phyloP scores from a whole-genome alignment of 2,113 vertebrate species.

The Nothoprocta pentlandii region DNA sequence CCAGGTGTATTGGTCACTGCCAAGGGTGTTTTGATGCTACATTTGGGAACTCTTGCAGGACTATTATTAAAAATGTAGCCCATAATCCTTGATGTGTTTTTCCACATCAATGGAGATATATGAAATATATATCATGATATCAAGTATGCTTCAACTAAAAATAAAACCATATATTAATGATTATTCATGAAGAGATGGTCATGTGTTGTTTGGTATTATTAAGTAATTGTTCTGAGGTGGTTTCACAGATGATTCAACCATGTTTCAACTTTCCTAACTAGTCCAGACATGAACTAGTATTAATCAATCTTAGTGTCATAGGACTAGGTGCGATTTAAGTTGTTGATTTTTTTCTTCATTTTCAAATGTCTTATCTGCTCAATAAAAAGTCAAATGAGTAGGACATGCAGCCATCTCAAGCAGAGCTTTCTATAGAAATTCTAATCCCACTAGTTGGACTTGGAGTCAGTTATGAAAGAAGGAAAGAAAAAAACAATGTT shows the following conservation, averaged over 20 bases:
- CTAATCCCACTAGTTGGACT: neutral
- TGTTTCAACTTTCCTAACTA: neutral
- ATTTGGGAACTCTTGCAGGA: neutral
- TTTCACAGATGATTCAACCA: neutral
- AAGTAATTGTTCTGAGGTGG: neutral
- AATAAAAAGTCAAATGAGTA: neutral
- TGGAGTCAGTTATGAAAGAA: neutral
- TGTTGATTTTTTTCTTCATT: neutral
- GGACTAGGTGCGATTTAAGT: neutral
- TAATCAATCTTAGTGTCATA: neutral
- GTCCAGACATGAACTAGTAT: neutral
- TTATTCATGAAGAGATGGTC: neutral
- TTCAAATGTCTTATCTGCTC: neutral
- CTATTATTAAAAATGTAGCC: neutral
- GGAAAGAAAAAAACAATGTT: neutral
- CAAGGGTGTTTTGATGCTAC: neutral
- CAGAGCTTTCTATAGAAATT: no score
- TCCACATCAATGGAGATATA: neutral
- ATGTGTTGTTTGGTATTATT: neutral
- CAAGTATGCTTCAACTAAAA: neutral
- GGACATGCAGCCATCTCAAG: no score
- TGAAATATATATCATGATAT: neutral
- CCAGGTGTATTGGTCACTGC: neutral
- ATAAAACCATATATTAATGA: fast-evolving
- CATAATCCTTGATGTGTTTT: neutral